Conservation (phyloP, 2,888 invertebrate genomes). For the Boloria selene region DNA sequence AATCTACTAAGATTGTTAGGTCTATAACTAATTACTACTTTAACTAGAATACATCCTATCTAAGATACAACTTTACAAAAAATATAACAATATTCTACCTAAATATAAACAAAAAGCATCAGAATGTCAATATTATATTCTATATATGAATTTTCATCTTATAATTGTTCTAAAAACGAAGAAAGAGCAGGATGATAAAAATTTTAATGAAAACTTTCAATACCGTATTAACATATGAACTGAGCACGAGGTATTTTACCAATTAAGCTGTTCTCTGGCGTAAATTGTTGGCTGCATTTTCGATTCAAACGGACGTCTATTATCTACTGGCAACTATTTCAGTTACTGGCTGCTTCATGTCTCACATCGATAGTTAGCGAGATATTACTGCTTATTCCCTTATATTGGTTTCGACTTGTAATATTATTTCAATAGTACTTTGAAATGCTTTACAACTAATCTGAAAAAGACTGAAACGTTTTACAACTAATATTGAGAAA, state of each 20-base stretch:
- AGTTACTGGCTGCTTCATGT: neutral
- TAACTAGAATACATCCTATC: too few species aligned
- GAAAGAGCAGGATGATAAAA: neutral
- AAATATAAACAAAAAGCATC: too few species aligned
- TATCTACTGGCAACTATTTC: constrained; percentile 3
- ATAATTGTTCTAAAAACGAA: neutral
- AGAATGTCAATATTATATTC: too few species aligned
- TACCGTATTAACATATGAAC: neutral
- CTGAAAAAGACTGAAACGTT: too few species aligned
- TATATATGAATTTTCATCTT: too few species aligned
- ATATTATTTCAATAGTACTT: too few species aligned
- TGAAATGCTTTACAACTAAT: too few species aligned
- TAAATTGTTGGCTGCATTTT: constrained; percentile 1
- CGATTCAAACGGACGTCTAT: neutral
- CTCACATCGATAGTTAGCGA: neutral
- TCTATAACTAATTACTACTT: too few species aligned
- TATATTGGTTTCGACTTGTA: neutral
- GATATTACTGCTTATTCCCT: neutral
- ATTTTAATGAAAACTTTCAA: neutral
- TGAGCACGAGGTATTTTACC: neutral
- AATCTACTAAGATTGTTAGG: too few species aligned
- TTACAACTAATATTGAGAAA: too few species aligned
- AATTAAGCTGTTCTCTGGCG: neutral
- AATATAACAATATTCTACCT: too few species aligned
- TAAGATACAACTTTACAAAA: too few species aligned